Evolutionary conservation across 2,888 invertebrate genomes (phyloP).

Genomic region (Monochamus alternatus): DNA sequence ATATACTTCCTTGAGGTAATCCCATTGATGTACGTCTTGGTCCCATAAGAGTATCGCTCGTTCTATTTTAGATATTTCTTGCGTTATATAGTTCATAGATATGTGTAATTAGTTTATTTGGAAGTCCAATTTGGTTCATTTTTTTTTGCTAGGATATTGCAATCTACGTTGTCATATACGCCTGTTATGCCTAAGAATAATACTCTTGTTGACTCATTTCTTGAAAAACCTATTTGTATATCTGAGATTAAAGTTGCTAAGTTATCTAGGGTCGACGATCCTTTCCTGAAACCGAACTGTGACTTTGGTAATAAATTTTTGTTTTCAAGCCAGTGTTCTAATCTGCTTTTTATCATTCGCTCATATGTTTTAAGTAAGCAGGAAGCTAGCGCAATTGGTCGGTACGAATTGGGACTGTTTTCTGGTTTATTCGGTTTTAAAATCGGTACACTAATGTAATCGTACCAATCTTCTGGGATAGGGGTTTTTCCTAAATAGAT

Average conservation of each 20-base stretch:
- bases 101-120: not conserved
- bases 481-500: not conserved
- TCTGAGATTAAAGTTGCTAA: not conserved
- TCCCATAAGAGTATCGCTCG: not conserved
- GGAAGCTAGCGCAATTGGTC: constrained; percentile 14
- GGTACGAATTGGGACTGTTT: not conserved
- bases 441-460: not conserved
- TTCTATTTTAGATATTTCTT: not conserved
- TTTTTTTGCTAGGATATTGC: too few relatives aligned
- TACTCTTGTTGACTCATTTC: not conserved
- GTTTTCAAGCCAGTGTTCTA: not conserved
- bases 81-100: not conserved
- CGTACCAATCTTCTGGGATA: not conserved
- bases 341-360: constrained; percentile 4
- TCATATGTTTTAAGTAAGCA: not conserved
- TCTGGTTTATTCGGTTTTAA: not conserved
- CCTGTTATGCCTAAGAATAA: too few relatives aligned
- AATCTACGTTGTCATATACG: too few relatives aligned
- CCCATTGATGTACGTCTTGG: not conserved
- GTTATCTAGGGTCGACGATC: not conserved
- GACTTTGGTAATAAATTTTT: not conserved
- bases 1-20: constrained; percentile 11
- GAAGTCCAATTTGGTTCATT: too few relatives aligned
- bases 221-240: not conserved
- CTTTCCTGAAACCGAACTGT: not conserved